A percentile compares a stretch with the other conserved stretches of the same genome.
phyloP scores from a whole-genome alignment of 2,888 invertebrate genomes.

The Bhutanitis thaidina region DNA sequence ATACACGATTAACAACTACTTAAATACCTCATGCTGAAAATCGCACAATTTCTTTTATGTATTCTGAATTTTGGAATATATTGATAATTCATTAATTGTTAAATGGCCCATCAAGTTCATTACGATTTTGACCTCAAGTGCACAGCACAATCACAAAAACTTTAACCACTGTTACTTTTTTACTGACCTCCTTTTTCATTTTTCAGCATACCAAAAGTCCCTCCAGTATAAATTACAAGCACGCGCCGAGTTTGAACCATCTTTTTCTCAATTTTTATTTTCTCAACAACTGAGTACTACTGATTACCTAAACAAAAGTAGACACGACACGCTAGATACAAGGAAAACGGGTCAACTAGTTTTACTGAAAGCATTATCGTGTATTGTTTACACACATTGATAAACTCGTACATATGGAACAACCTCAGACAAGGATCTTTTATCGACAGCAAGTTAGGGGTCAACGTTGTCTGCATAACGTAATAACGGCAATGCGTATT shows the following conservation, averaged over 20 bases:
- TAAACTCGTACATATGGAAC: not conserved
- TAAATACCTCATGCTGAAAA: too few species aligned
- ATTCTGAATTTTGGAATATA: too few species aligned
- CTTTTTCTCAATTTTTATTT: slow-evolving; percentile 39
- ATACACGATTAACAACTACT: too few species aligned
- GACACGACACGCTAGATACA: not conserved
- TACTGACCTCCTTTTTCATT: slow-evolving; percentile 87
- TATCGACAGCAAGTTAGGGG: slow-evolving; percentile 1
- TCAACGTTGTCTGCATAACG: not conserved
- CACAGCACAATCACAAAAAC: too few species aligned
- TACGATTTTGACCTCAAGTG: too few species aligned
- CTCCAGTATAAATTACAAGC: slow-evolving; percentile 91
- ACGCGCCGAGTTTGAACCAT: slow-evolving; percentile 49
- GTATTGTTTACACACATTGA: not conserved
- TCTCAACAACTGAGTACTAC: not conserved
- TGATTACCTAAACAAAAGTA: not conserved
- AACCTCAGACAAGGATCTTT: not conserved
- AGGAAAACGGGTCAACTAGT: not conserved
- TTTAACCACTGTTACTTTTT: too few species aligned
- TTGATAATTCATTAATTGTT: too few species aligned
- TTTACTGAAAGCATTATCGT: not conserved
- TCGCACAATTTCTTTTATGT: too few species aligned
- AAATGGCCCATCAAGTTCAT: too few species aligned
- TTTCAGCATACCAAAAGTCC: slow-evolving; percentile 97
- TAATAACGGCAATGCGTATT: too few species aligned